Percentiles rank a stretch among this genome's conserved stretches.
These are phyloP conservation scores for Pomatorhinus ruficollis DNA, from an alignment of 2,113 vertebrate species.

Conservation along the genomic window DNA sequence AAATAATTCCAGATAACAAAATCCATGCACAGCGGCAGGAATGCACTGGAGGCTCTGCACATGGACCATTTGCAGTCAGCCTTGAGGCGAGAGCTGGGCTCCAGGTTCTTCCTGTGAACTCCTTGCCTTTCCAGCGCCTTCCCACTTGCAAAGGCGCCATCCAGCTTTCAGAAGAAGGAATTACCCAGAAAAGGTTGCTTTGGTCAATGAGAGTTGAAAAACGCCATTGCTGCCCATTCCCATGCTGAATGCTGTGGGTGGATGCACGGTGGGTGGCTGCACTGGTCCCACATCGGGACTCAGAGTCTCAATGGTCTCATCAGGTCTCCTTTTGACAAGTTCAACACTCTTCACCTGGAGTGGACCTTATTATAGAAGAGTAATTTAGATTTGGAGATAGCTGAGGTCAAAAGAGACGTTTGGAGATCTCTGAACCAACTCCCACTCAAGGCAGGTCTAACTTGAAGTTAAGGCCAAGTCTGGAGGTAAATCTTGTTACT, in stretches of 20 bases:
- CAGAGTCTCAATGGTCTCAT: neutral
- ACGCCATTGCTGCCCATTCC: neutral
- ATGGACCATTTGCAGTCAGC: fast-evolving
- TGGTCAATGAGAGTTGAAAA: neutral
- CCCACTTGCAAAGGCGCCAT: fast-evolving
- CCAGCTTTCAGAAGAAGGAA: neutral
- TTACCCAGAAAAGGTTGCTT: neutral
- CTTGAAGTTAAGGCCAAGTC: neutral
- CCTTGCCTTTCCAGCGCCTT: neutral
- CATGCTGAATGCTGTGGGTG: neutral
- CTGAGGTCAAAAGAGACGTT: neutral
- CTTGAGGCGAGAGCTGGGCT: neutral
- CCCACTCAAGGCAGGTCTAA: fast-evolving
- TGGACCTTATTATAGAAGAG: neutral
- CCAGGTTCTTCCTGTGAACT: neutral
- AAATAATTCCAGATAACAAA: constrained; percentile 34
- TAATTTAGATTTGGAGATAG: neutral
- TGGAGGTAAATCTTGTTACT: neutral
- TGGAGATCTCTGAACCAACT: neutral
- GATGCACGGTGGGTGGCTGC: fast-evolving
- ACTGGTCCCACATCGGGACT: fast-evolving
- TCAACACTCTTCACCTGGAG: neutral
- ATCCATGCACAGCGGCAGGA: neutral
- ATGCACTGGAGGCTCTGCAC: neutral
- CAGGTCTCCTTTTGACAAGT: neutral